Percentiles rank a stretch among this genome's conserved stretches.
Evolutionary conservation across 53 echinoderm and acorn worm genomes (phyloP).

Genomic region (Paracentrotus lividus): DNA sequence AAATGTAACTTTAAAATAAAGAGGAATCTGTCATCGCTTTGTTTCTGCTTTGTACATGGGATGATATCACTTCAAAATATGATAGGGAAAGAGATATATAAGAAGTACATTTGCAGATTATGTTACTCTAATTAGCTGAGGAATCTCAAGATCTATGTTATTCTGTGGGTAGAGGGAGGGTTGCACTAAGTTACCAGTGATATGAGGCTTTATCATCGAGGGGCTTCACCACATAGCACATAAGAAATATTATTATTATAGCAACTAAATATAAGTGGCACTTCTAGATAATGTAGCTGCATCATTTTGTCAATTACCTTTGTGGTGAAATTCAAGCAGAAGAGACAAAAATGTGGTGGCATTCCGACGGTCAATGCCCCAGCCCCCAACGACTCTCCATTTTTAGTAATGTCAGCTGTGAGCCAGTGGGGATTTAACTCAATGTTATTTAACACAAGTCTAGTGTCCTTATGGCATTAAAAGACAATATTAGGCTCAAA

Average conservation of each 20-base stretch:
- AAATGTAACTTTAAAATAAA: not conserved
- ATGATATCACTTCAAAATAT: too few relatives aligned
- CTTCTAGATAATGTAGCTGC: not conserved
- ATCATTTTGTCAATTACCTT: not conserved
- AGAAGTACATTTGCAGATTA: not conserved
- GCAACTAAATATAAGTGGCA: not conserved
- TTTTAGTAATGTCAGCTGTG: too few relatives aligned
- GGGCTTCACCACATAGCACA: too few relatives aligned
- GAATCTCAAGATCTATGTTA: too few relatives aligned
- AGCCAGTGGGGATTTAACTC: too few relatives aligned
- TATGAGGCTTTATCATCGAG: not conserved
- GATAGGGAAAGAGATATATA: not conserved
- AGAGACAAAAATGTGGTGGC: not conserved
- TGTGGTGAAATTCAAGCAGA: not conserved
- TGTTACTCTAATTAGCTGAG: too few relatives aligned
- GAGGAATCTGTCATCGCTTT: too few relatives aligned
- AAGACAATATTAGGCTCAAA: not conserved
- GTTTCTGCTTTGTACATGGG: not conserved
- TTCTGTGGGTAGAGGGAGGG: too few relatives aligned
- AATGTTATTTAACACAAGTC: too few relatives aligned
- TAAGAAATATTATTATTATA: not conserved
- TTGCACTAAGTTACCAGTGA: not conserved
- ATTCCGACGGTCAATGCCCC: not conserved
- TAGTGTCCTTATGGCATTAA: too few relatives aligned
- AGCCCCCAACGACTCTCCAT: not conserved